A percentile compares a stretch with the other conserved stretches of the same genome.
Conservation (phyloP, 2,113 vertebrate genomes). For the Urocitellus parryii region DNA sequence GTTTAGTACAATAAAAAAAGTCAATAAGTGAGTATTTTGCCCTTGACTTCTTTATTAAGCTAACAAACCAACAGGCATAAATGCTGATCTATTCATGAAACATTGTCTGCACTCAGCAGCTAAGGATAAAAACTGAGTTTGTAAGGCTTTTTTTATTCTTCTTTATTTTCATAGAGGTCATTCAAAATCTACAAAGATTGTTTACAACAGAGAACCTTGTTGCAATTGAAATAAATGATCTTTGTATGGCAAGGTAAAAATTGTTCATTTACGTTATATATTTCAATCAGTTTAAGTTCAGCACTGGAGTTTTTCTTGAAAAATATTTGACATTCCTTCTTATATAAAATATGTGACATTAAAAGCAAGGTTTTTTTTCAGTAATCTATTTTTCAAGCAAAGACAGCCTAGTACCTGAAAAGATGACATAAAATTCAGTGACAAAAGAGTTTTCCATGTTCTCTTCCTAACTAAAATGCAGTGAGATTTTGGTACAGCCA, state of each 20-base stretch:
- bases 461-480: constrained; percentile 23
- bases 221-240: constrained; percentile 74
- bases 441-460: constrained; percentile 11
- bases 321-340: constrained; percentile 48
- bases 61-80: constrained; percentile 50
- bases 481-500: constrained; percentile 67
- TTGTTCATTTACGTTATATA: constrained; percentile 66
- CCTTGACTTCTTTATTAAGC: constrained; percentile 44
- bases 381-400: constrained; percentile 58
- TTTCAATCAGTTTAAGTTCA: constrained; percentile 72
- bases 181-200: constrained; percentile 63
- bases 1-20: constrained; percentile 35
- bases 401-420: not conserved
- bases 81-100: constrained; percentile 25
- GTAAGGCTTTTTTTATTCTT: constrained; percentile 26
- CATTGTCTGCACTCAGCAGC: not conserved
- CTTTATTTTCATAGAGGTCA: constrained; percentile 59
- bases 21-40: constrained; percentile 27
- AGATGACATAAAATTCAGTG: not conserved
- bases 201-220: constrained; percentile 73
- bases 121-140: constrained; percentile 57
- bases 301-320: constrained; percentile 58
- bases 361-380: not conserved
- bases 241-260: constrained; percentile 51
- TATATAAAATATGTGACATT: constrained; percentile 66